Percentiles rank a stretch among this genome's conserved stretches.
These are phyloP conservation scores for Bradypodion ventrale DNA, from an alignment of 2,797 vertebrate genomes.

Conservation along the genomic window DNA sequence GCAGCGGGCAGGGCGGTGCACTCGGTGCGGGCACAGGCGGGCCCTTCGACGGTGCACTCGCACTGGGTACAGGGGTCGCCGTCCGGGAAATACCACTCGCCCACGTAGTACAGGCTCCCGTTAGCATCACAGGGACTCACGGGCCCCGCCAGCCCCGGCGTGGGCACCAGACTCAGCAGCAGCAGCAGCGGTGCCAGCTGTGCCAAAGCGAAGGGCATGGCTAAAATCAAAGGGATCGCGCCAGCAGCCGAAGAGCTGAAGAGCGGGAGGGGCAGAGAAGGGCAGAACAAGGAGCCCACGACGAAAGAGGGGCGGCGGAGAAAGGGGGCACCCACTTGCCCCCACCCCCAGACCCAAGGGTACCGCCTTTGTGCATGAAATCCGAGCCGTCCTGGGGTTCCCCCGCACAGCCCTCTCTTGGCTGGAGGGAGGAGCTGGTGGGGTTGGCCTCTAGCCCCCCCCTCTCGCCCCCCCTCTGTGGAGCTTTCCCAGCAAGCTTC, in stretches of 20 bases:
- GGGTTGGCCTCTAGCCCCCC: neutral
- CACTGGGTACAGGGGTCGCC: conserved; percentile 85
- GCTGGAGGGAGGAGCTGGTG: too few species aligned
- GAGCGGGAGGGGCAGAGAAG: neutral
- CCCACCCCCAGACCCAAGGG: neutral
- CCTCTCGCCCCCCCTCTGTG: neutral
- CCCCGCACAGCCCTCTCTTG: neutral
- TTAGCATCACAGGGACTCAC: conserved; percentile 82
- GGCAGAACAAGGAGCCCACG: neutral
- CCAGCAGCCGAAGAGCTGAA: neutral
- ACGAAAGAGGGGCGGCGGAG: neutral
- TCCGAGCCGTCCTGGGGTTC: too few species aligned
- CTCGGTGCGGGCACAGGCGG: conserved; percentile 78
- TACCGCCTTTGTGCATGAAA: too few species aligned
- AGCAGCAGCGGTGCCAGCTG: conserved; percentile 58
- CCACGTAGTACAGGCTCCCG: conserved; percentile 83
- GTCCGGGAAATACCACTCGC: conserved; percentile 86
- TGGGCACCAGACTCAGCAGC: conserved; percentile 61
- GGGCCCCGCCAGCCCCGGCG: conserved; percentile 70
- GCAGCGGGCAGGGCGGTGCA: conserved; percentile 81
- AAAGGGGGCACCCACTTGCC: too few species aligned
- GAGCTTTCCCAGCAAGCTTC: too few species aligned
- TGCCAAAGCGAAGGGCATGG: conserved; percentile 20
- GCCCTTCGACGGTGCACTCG: conserved; percentile 81
- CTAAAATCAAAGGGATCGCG: neutral